These are phyloP conservation scores for Dolichoris vasculosae DNA, from an alignment of 1,140 invertebrate genomes.

Conservation along the genomic window DNA sequence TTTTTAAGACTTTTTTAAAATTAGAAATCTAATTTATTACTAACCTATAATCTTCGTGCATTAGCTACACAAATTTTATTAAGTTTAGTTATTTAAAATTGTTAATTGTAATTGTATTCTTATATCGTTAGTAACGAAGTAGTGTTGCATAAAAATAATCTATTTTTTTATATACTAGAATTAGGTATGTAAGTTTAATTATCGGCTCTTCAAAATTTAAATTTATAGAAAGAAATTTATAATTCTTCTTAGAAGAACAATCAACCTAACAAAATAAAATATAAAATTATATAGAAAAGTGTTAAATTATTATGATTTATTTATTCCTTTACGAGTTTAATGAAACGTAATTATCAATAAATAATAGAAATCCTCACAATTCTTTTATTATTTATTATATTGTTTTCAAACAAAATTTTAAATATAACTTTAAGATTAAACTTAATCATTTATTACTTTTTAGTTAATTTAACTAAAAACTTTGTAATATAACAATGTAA, in stretches of 20 bases:
- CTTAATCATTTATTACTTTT: not conserved
- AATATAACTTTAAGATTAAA: not conserved
- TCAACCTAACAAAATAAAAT: conserved; percentile 12
- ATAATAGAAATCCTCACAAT: conserved; percentile 21
- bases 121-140: not conserved
- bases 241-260: conserved; percentile 36
- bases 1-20: conserved; percentile 3
- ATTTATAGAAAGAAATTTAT: conserved; percentile 11
- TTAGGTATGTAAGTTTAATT: conserved; percentile 14
- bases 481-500: conserved; percentile 26
- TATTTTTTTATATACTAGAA: conserved; percentile 32
- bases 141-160: conserved; percentile 4
- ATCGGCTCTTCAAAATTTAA: not conserved
- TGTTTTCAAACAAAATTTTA: not conserved
- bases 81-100: conserved; percentile 18
- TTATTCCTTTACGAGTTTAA: conserved; percentile 6
- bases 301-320: conserved; percentile 27
- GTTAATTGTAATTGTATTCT: conserved; percentile 28
- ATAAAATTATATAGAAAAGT: conserved; percentile 18
- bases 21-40: conserved; percentile 9
- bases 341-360: not conserved
- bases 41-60: not conserved
- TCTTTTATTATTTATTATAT: not conserved
- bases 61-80: not conserved
- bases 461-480: conserved; percentile 39